Evolutionary conservation across 2,797 vertebrate genomes (phyloP), one percentile per base, ranked within the genome.

Genomic region (Parambassis ranga): DNA sequence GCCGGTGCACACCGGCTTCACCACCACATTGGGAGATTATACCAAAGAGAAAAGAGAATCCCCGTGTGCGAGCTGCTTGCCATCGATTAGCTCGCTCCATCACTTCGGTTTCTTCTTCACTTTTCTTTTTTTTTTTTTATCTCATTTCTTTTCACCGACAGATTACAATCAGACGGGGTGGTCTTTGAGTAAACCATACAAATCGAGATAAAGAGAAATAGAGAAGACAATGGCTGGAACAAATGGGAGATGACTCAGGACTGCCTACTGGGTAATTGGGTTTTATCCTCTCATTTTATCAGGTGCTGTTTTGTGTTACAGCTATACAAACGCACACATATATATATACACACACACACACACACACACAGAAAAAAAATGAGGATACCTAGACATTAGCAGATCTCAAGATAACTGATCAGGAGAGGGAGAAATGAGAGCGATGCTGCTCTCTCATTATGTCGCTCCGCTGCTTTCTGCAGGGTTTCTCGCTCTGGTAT

Each of bases 1-100:
- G 61, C 13, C 5, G n/a, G 63, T 5, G 37, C 63, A 59, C 70
- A 74, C 79, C 83, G 81, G 81, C 81, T 70, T 82, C 66, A 68
- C 75, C 62, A 55, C 85, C 75, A 46, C 77, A 42, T 3, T 69
- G 79, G 50, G 81, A 86, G 77, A 89, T 87, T 77, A 81, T 44
- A 35, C 67, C 27, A 66, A 49, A 51, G 65, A 79, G 77, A 64
- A 51, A 53, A 65, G 62, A 79, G 75, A 75, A 71, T 82, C 78
- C 73, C 71, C 32, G 33, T 4, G 67, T 62, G 74, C 53, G 14
- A 67, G 58, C 71, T 43, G 67, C 67, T 80, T 16, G 61, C 19
- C 81, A 90, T 89, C 69, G 88, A 91, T 90, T 86, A 71, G 65
- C 72, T 84, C 75, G 51, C 79, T 87, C 83, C 61, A 77, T 86